Evolutionary conservation across 2,888 invertebrate species (phyloP).

Genomic region (Omphaloscelis lunosa): DNA sequence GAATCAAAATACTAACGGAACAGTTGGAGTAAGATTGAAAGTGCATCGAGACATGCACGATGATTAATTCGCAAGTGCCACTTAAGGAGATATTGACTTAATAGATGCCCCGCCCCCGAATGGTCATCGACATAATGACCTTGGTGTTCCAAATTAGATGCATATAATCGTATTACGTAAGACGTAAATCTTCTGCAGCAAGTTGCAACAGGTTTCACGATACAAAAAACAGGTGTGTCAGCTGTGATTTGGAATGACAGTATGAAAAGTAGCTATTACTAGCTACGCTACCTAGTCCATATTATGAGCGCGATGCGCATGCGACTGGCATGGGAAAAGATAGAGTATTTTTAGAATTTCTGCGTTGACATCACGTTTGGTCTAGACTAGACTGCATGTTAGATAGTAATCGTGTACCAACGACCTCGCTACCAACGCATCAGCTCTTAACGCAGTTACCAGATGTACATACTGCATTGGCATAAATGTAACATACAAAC

Average conservation of each 20-base stretch:
- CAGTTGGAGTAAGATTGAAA: conserved; percentile 84
- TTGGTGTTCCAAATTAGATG: conserved; percentile 81
- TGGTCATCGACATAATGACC: conserved; percentile 80
- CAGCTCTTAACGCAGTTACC: conserved; percentile 68
- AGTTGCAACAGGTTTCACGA: conserved; percentile 84
- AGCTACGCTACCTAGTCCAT: conserved; percentile 42
- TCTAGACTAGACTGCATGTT: conserved; percentile 72
- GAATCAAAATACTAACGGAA: conserved; percentile 78
- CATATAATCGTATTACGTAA: conserved; percentile 81
- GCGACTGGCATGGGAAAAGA: conserved; percentile 70
- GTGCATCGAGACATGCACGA: conserved; percentile 84
- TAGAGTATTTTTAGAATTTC: conserved; percentile 66
- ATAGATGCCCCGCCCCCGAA: conserved; percentile 79
- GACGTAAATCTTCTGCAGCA: conserved; percentile 80
- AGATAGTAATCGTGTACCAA: conserved; percentile 72
- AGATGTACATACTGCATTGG: conserved; percentile 66
- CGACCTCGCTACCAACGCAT: conserved; percentile 71
- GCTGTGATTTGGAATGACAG: conserved; percentile 77
- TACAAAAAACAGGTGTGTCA: conserved; percentile 75
- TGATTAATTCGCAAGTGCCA: conserved; percentile 85
- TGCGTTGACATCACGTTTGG: conserved; percentile 71
- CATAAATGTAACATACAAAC: conserved; percentile 48
- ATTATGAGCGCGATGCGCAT: conserved; percentile 65
- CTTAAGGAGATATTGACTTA: conserved; percentile 84
- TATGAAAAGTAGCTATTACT: conserved; percentile 50